phyloP scores from a whole-genome alignment of 2,797 vertebrate genomes.

The Australoheros facetus region DNA sequence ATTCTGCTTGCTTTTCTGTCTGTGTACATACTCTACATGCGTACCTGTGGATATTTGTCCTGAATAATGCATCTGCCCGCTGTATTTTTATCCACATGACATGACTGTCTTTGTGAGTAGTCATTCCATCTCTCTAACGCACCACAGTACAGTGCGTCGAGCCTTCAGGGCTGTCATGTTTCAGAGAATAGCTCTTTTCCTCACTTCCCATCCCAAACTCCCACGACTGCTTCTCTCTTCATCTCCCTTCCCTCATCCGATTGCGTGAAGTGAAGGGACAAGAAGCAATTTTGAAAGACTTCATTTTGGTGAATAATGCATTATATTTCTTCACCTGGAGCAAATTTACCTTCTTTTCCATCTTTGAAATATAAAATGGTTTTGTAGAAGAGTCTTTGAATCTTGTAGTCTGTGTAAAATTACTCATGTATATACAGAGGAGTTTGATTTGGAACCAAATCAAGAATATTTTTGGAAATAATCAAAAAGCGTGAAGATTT shows the following conservation, averaged over 20 bases:
- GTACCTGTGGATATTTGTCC: slow-evolving; percentile 11
- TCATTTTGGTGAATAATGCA: slow-evolving; percentile 66
- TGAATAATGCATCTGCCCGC: slow-evolving; percentile 19
- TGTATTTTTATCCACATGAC: slow-evolving; percentile 14
- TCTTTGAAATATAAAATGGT: slow-evolving; percentile 43
- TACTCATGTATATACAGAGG: not conserved
- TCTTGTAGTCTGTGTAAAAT: slow-evolving; percentile 48
- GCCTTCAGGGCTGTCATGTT: slow-evolving; percentile 50
- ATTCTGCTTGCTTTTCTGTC: not conserved
- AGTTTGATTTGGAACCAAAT: not conserved
- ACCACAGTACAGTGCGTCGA: not conserved
- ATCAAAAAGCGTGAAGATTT: not conserved
- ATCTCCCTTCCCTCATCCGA: slow-evolving; percentile 20
- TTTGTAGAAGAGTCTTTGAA: slow-evolving; percentile 53
- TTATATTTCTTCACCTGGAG: slow-evolving; percentile 60
- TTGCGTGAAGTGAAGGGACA: slow-evolving; percentile 30
- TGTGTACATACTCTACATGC: not conserved
- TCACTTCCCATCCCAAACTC: slow-evolving; percentile 26
- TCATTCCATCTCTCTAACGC: slow-evolving; percentile 23
- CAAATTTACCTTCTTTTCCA: slow-evolving; percentile 47
- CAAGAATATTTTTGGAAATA: no score
- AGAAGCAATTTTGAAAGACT: slow-evolving; percentile 40
- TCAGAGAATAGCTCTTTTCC: slow-evolving; percentile 43
- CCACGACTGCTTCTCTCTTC: slow-evolving; percentile 1
- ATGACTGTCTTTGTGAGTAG: slow-evolving; percentile 20